A percentile compares a stretch with the other conserved stretches of the same genome.
These are phyloP conservation scores for Cyclophora albipunctata DNA, from an alignment of 2,888 invertebrate species.

Conservation along the genomic window DNA sequence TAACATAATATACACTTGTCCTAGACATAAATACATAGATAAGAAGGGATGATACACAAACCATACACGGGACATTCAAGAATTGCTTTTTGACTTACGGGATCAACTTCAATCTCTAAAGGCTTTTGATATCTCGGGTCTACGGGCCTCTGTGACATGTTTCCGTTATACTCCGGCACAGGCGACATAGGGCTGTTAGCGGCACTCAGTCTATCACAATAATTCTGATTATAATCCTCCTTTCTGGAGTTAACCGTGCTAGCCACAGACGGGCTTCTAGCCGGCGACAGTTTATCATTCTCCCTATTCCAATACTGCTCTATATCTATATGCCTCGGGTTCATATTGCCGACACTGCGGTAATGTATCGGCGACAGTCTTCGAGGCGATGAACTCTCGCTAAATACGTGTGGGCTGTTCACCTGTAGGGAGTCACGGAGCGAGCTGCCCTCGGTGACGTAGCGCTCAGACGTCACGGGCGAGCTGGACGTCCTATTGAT, in stretches of 20 bases:
- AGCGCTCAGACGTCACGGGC: constrained; percentile 34
- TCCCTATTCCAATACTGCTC: constrained; percentile 60
- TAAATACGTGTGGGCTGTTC: constrained; percentile 61
- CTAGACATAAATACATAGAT: constrained; percentile 3
- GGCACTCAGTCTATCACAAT: constrained; percentile 54
- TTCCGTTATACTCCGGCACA: constrained; percentile 56
- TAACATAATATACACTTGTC: constrained; percentile 3
- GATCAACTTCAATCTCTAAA: constrained; percentile 80
- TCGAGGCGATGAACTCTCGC: constrained; percentile 59
- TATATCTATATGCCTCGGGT: constrained; percentile 64
- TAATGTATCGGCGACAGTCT: constrained; percentile 64
- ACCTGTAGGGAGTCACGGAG: constrained; percentile 51
- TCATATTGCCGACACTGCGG: constrained; percentile 71
- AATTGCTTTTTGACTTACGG: constrained; percentile 69
- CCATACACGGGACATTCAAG: constrained; percentile 9
- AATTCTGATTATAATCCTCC: constrained; percentile 64
- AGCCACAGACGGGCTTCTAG: constrained; percentile 43
- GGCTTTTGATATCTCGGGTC: constrained; percentile 66
- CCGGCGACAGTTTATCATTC: constrained; percentile 48
- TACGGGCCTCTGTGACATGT: constrained; percentile 40
- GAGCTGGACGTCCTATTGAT: constrained; percentile 54
- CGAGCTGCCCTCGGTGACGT: constrained; percentile 41
- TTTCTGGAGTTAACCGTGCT: constrained; percentile 54
- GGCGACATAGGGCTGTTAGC: constrained; percentile 53
- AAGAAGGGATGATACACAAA: neutral